Evolutionary conservation across 2,888 invertebrate species (phyloP), one percentile per base, ranked within the genome.

Genomic region (Blera fallax): DNA sequence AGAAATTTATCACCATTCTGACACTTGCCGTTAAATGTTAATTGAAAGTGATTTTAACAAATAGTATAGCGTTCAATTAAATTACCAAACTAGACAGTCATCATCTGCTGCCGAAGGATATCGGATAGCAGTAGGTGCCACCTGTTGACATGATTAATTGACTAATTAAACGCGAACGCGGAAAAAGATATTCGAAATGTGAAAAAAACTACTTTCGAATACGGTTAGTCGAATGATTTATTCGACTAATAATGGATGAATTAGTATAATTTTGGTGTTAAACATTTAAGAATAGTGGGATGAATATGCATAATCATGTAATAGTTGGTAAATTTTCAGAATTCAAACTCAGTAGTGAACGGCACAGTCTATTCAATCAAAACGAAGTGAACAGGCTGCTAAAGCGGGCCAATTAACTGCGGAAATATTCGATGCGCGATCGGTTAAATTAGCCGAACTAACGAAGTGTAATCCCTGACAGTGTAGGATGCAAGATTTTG

Each of bases 141-240:
- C 7, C 14, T 52, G 37, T 0, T 50, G 37, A 45, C 16, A 50
- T 72, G 72, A 72, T 48, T 48, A 48, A 72, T 72, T 60, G 58
- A 60, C 29, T 50, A 48, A 40, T 21, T 60, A 34, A 48, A 21
- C 16, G 27, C 48, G 60, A 72, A 60, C 60, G 37, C 60, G 72
- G 72, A 60, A 60, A 64, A 58, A 48, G 0, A 29, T 16, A 18
- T 37, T 27, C 14, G n/a, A 37, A 34, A 60, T 18, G 32, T 27
- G 14, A 50, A 50, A 48, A 67, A 67, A 52, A 50, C 14, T 7
- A 34, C 52, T 52, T 67, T 52, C 48, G 16, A 58, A 70, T 34
- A 14, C 10, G 45, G 7, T 24, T 18, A 32, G 18, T 5, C 4
- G 3, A 45, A 34, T 70, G 32, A 70, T 45, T 58, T 48, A 48